These are phyloP conservation scores for Hassar affinis DNA, from an alignment of 2,113 vertebrate genomes.

Conservation along the genomic window DNA sequence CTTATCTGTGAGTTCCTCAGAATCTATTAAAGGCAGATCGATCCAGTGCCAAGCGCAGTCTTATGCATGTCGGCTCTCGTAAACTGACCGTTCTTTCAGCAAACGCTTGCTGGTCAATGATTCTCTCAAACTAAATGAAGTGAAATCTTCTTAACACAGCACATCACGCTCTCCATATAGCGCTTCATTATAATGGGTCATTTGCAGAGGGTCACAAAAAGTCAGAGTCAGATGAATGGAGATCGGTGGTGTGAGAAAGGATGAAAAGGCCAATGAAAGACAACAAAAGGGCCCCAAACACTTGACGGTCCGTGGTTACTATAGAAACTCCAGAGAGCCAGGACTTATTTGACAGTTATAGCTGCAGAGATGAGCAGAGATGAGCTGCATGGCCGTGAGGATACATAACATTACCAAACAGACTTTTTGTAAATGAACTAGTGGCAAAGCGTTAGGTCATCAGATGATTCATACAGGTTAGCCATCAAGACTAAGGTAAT, in stretches of 20 bases:
- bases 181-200: constrained; percentile 1
- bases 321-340: constrained; percentile 40
- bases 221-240: background rate
- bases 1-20: constrained; percentile 22
- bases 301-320: constrained; percentile 41
- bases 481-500: too few relatives aligned
- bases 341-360: constrained; percentile 30
- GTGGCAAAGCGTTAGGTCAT: background rate
- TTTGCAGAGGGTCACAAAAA: constrained; percentile 5
- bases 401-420: background rate
- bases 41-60: constrained; percentile 26
- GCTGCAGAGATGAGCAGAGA: constrained; percentile 11
- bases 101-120: constrained; percentile 23
- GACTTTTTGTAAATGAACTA: background rate
- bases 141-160: constrained; percentile 28
- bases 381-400: background rate
- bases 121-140: constrained; percentile 6
- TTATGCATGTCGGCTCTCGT: background rate
- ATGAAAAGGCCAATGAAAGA: constrained; percentile 13
- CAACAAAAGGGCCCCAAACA: constrained; percentile 1
- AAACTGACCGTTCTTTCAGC: constrained; percentile 15
- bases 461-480: background rate
- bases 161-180: background rate
- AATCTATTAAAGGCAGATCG: constrained; percentile 49
- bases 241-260: background rate